These are phyloP conservation scores for Sebastes minor DNA, from an alignment of 2,797 vertebrate species.

Conservation along the genomic window DNA sequence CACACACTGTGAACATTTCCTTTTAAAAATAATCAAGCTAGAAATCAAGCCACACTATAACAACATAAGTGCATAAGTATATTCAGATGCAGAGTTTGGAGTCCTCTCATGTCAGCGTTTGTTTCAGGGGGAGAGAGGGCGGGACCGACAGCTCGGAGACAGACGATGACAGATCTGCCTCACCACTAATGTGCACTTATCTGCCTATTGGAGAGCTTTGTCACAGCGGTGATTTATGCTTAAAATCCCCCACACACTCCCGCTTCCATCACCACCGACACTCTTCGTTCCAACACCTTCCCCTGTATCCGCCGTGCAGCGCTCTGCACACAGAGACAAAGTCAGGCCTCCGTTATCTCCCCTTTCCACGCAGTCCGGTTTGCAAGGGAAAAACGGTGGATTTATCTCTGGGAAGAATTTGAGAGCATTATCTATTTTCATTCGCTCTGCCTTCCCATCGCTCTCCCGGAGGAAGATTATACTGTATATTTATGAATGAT, in stretches of 20 bases:
- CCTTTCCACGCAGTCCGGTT: constrained; percentile 48
- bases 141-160: constrained; percentile 46
- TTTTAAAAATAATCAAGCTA: constrained; percentile 2
- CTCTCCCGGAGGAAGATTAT: constrained; percentile 45
- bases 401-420: constrained; percentile 69
- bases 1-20: constrained; percentile 22
- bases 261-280: constrained; percentile 67
- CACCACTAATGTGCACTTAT: constrained; percentile 82
- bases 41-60: constrained; percentile 1
- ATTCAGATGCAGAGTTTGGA: constrained; percentile 37
- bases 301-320: background rate
- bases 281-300: constrained; percentile 55
- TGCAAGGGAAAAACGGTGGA: constrained; percentile 33
- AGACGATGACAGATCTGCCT: constrained; percentile 78
- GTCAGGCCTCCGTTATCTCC: constrained; percentile 59
- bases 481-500: constrained; percentile 74
- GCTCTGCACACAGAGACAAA: constrained; percentile 34
- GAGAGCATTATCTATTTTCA: constrained; percentile 73
- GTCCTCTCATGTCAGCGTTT: constrained; percentile 54
- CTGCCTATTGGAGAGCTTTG: constrained; percentile 80
- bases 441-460: constrained; percentile 46
- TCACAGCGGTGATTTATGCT: constrained; percentile 79
- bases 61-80: background rate
- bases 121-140: constrained; percentile 25
- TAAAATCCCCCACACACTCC: constrained; percentile 53